Percentiles rank a stretch among this genome's conserved stretches.
Evolutionary conservation across 2,888 invertebrate genomes (phyloP).

Genomic region (Apocheima hispidaria): DNA sequence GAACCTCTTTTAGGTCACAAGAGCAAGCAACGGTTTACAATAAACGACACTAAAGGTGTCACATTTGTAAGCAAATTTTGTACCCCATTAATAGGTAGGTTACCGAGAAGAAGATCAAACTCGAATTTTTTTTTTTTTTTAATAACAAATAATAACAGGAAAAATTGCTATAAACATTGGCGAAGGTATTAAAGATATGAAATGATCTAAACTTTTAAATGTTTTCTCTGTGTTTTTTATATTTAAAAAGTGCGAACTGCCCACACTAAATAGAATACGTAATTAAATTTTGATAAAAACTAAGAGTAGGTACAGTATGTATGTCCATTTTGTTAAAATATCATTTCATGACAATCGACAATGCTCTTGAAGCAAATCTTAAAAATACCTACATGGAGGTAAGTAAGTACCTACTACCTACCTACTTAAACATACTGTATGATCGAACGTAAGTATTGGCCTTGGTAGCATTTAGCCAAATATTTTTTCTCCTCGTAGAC

Average conservation of each 20-base stretch:
- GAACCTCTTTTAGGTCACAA: conserved; percentile 41
- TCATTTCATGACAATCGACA: conserved; percentile 66
- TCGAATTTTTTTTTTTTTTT: too few species aligned
- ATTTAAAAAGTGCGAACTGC: too few species aligned
- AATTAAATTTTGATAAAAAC: too few species aligned
- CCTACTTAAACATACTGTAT: conserved; percentile 36
- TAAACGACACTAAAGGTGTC: neutral
- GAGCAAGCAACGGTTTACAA: neutral
- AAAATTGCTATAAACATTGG: too few species aligned
- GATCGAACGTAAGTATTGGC: conserved; percentile 69
- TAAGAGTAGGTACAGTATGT: neutral
- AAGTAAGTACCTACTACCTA: neutral
- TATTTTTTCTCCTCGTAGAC: conserved; percentile 65
- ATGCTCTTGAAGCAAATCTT: conserved; percentile 34
- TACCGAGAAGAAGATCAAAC: too few species aligned
- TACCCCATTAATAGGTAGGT: neutral
- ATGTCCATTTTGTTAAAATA: neutral
- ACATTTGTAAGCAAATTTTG: neutral
- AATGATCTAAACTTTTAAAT: too few species aligned
- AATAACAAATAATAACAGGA: too few species aligned
- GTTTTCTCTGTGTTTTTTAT: too few species aligned
- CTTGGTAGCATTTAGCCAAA: conserved; percentile 74
- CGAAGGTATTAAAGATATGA: too few species aligned
- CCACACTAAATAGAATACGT: too few species aligned
- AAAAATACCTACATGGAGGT: conserved; percentile 1